A percentile compares a stretch with the other conserved stretches of the same genome.
Evolutionary conservation across 1,140 invertebrate genomes (phyloP).

Genomic region (Manduca sexta): DNA sequence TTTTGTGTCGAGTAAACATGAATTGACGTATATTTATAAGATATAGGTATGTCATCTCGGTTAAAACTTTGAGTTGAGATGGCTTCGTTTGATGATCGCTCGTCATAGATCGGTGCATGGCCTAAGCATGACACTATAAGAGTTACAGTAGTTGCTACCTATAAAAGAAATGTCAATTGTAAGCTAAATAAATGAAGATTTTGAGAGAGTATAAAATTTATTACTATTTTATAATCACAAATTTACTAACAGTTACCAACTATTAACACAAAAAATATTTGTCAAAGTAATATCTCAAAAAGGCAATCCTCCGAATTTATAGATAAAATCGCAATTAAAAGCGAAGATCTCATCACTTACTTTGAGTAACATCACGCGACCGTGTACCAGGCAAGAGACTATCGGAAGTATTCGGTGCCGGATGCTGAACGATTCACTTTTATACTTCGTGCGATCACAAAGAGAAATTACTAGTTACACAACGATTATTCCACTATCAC

Average conservation of each 20-base stretch:
- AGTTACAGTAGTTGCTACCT: conserved; percentile 4
- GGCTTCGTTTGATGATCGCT: conserved; percentile 1
- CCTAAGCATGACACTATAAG: background rate
- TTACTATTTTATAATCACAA: too few species aligned
- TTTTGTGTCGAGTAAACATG: conserved; percentile 6
- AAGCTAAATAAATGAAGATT: background rate
- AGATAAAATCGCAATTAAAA: background rate
- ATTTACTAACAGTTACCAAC: too few species aligned
- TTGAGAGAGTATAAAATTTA: too few species aligned
- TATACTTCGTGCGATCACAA: conserved; percentile 15
- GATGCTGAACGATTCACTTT: conserved; percentile 14
- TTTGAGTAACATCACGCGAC: conserved; percentile 7
- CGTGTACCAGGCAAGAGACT: background rate
- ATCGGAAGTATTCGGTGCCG: conserved; percentile 13
- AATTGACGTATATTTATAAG: conserved; percentile 10
- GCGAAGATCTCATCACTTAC: conserved; percentile 8
- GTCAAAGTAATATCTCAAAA: too few species aligned
- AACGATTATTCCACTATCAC: conserved; percentile 10
- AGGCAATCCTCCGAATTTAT: too few species aligned
- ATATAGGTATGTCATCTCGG: conserved; percentile 14
- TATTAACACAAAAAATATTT: too few species aligned
- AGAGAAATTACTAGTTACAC: conserved; percentile 16
- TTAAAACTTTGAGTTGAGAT: conserved; percentile 8
- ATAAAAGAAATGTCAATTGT: background rate
- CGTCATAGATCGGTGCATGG: background rate